A percentile compares a stretch with the other conserved stretches of the same genome.
These are phyloP conservation scores for Knipowitschia caucasica DNA, from an alignment of 2,797 vertebrate genomes.

Conservation along the genomic window DNA sequence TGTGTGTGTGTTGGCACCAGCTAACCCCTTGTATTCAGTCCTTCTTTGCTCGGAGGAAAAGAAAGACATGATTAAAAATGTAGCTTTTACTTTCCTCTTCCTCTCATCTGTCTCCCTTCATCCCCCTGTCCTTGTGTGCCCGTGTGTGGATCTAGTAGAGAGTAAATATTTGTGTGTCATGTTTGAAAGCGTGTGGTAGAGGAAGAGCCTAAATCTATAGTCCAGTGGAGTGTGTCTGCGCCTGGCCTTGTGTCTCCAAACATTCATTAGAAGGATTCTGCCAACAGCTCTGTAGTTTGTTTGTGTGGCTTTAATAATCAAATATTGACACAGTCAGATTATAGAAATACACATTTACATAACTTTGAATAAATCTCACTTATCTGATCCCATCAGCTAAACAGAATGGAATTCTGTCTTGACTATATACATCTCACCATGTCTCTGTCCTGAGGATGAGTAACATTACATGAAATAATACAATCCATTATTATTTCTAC, in stretches of 20 bases:
- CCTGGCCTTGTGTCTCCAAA: slow-evolving; percentile 32
- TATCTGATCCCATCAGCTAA: slow-evolving; percentile 17
- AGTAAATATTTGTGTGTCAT: slow-evolving; percentile 56
- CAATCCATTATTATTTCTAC: no score
- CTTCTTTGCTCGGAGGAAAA: slow-evolving; percentile 86
- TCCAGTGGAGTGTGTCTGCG: slow-evolving; percentile 43
- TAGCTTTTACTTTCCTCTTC: slow-evolving; percentile 70
- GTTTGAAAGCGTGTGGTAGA: slow-evolving; percentile 11
- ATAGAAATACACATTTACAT: slow-evolving; percentile 72
- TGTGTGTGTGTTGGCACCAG: slow-evolving; percentile 87
- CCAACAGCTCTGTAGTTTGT: slow-evolving; percentile 52
- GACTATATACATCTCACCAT: neutral
- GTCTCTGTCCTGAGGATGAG: neutral
- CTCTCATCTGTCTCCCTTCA: slow-evolving; percentile 38
- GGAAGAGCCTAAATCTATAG: slow-evolving; percentile 57
- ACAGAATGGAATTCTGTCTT: slow-evolving; percentile 25
- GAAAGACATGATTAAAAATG: slow-evolving; percentile 88
- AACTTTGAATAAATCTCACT: slow-evolving; percentile 58
- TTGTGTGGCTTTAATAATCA: slow-evolving; percentile 52
- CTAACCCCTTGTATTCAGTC: slow-evolving; percentile 88
- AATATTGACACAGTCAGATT: slow-evolving; percentile 70
- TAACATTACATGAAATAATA: neutral
- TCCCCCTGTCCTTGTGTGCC: slow-evolving; percentile 64
- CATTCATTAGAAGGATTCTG: slow-evolving; percentile 66
- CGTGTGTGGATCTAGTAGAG: slow-evolving; percentile 53